Evolutionary conservation across 2,797 vertebrate genomes (phyloP).

Genomic region (Coendou prehensilis): DNA sequence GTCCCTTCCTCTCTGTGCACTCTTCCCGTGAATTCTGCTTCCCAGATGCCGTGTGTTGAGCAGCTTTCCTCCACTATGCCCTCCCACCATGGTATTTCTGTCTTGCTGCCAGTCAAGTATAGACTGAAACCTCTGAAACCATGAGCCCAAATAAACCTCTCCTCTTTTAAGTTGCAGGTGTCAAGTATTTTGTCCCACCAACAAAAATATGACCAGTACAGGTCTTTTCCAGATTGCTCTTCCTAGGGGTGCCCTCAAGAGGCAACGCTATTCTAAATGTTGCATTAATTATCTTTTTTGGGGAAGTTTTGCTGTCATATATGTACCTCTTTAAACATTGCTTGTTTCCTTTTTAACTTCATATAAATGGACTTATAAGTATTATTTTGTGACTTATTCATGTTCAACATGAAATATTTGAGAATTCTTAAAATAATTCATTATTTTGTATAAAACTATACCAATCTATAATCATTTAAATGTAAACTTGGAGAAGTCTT

Average conservation of each 20-base stretch:
- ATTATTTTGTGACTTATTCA: conserved; percentile 2
- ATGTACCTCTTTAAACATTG: neutral
- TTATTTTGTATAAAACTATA: neutral
- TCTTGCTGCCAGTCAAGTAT: neutral
- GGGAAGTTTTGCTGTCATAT: neutral
- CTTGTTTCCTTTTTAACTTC: neutral
- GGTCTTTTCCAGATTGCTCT: neutral
- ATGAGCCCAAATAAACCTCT: neutral
- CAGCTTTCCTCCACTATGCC: neutral
- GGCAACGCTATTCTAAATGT: neutral
- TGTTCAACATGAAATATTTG: neutral
- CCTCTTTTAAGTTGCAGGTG: neutral
- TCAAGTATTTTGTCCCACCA: neutral
- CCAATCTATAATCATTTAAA: neutral
- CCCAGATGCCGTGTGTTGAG: neutral
- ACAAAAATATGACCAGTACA: neutral
- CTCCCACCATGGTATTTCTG: neutral
- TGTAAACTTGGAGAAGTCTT: neutral
- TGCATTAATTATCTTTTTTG: neutral
- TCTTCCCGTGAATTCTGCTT: neutral
- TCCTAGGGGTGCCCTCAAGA: rapidly evolving
- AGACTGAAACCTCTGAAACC: neutral
- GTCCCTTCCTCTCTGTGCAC: neutral
- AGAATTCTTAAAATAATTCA: neutral
- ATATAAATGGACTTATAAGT: neutral